These are phyloP conservation scores for Melierax canorus DNA, from an alignment of 2,113 vertebrate species.

Conservation along the genomic window DNA sequence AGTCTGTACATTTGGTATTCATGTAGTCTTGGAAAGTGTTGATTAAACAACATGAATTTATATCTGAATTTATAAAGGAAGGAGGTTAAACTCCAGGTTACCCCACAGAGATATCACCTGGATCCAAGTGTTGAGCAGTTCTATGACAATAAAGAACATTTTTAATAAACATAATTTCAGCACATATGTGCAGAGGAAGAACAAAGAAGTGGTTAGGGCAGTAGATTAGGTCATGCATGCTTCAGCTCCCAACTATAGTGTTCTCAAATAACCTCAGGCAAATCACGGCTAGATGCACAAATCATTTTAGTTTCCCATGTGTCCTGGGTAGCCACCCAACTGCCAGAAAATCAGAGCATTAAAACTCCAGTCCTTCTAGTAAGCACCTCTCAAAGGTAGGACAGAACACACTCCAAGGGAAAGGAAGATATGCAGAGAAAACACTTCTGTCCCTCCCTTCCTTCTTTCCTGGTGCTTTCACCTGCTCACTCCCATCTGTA, in stretches of 20 bases:
- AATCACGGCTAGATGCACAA: neutral
- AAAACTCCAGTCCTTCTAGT: neutral
- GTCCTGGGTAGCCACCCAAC: neutral
- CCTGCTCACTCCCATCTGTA: neutral
- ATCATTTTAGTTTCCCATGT: neutral
- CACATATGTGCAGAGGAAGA: neutral
- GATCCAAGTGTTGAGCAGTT: neutral
- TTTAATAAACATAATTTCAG: neutral
- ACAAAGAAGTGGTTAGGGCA: neutral
- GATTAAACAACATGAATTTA: conserved; percentile 61
- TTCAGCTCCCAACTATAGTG: neutral
- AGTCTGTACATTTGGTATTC: conserved; percentile 62
- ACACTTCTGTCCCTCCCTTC: neutral
- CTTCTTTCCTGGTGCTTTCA: neutral
- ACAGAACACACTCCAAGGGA: neutral
- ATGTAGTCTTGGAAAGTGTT: conserved; percentile 59
- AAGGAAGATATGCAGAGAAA: neutral
- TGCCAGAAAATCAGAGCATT: neutral
- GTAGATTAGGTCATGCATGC: neutral
- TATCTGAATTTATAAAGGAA: neutral
- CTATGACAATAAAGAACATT: neutral
- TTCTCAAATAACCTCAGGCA: neutral
- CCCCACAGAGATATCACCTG: neutral
- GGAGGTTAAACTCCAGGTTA: neutral
- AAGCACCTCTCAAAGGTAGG: neutral